Conservation (phyloP, 2,888 invertebrate genomes). For the Selenia dentaria region DNA sequence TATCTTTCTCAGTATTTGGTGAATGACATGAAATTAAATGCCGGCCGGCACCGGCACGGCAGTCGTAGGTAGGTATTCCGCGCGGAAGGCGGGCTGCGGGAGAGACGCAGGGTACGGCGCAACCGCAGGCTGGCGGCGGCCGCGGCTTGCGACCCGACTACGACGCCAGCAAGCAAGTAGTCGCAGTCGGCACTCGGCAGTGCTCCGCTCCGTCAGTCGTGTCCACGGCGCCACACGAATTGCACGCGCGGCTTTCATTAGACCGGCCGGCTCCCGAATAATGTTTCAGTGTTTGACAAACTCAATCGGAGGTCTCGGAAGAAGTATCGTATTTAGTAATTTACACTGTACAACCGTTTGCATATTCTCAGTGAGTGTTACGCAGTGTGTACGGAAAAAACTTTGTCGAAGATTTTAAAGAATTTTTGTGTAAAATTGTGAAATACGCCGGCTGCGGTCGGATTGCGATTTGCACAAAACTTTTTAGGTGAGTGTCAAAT, state of each 20-base stretch:
- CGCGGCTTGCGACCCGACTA: constrained; percentile 23
- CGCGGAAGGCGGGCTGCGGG: constrained; percentile 18
- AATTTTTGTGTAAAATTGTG: constrained; percentile 83
- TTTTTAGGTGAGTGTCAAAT: constrained; percentile 73
- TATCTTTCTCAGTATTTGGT: constrained; percentile 62
- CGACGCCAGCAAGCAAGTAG: constrained; percentile 33
- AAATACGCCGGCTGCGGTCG: constrained; percentile 78
- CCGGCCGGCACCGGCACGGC: constrained; percentile 28
- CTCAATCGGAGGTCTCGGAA: constrained; percentile 83
- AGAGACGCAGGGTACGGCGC: constrained; percentile 38
- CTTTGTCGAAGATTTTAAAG: constrained; percentile 84
- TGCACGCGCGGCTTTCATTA: constrained; percentile 79
- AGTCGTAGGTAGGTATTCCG: constrained; percentile 4
- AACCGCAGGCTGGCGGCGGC: constrained; percentile 6
- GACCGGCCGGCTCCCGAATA: constrained; percentile 83
- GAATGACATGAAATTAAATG: constrained; percentile 64
- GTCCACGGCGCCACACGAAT: constrained; percentile 76
- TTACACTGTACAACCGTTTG: constrained; percentile 81
- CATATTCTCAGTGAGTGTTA: constrained; percentile 85
- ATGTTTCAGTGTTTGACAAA: constrained; percentile 84
- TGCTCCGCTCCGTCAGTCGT: constrained; percentile 64
- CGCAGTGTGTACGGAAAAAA: constrained; percentile 85
- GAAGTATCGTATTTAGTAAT: constrained; percentile 81
- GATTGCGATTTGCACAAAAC: constrained; percentile 79
- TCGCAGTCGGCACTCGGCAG: constrained; percentile 52